phyloP scores from a whole-genome alignment of 1,140 invertebrate species.

The Ooceraea biroi region DNA sequence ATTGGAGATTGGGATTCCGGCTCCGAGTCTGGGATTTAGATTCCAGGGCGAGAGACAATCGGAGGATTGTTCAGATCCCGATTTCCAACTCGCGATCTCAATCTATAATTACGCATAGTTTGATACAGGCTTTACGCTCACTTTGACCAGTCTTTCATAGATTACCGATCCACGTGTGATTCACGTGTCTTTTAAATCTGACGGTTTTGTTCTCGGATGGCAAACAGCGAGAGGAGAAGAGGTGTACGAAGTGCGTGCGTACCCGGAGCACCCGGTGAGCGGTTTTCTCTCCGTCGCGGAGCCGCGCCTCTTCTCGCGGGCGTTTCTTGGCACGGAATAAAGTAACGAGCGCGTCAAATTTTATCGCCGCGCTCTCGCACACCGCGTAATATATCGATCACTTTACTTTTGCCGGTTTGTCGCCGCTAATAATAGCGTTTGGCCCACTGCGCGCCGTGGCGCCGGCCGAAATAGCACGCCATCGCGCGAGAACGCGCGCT shows the following conservation, averaged over 20 bases:
- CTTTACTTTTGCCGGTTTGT: constrained; percentile 57
- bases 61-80: too few species aligned
- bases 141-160: too few species aligned
- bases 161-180: too few species aligned
- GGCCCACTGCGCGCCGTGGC: constrained; percentile 66
- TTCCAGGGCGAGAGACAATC: too few species aligned
- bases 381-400: constrained; percentile 63
- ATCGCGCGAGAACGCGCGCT: constrained; percentile 53
- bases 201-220: background rate
- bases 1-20: too few species aligned
- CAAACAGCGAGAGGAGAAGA: background rate
- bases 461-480: constrained; percentile 58
- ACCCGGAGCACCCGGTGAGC: background rate
- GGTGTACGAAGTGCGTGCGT: background rate
- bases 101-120: too few species aligned
- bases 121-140: too few species aligned
- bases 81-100: too few species aligned
- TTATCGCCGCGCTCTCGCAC: constrained; percentile 50
- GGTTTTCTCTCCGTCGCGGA: constrained; percentile 16
- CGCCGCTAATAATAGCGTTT: constrained; percentile 72
- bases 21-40: too few species aligned
- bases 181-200: too few species aligned
- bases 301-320: background rate
- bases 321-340: constrained; percentile 54
- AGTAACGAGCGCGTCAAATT: constrained; percentile 67